Evolutionary conservation across 2,113 vertebrate species (phyloP).

Genomic region (Chloropsis cyanopogon): DNA sequence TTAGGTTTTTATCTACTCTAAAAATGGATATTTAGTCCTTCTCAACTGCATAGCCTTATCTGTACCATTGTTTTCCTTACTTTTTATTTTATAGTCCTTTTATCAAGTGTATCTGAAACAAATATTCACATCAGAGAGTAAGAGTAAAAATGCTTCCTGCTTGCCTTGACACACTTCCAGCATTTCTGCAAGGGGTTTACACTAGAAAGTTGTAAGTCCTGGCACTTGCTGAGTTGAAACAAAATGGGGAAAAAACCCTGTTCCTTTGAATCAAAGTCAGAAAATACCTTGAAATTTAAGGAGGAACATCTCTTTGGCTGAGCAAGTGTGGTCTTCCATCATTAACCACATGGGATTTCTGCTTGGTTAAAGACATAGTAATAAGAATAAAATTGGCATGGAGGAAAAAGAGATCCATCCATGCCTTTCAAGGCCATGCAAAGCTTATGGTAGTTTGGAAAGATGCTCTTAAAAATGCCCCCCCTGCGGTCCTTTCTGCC

Average conservation of each 20-base stretch:
- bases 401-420: neutral
- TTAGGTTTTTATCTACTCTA: neutral
- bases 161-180: neutral
- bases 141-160: neutral
- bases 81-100: neutral
- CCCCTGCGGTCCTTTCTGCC: neutral
- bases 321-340: neutral
- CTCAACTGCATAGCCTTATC: neutral
- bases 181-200: neutral
- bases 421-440: rapidly evolving
- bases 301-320: neutral
- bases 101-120: neutral
- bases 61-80: neutral
- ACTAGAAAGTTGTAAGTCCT: neutral
- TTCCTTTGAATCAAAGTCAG: conserved; percentile 12
- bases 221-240: conserved; percentile 3
- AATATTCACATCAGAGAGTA: neutral
- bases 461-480: neutral
- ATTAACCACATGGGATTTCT: neutral
- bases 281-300: neutral
- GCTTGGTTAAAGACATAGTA: neutral
- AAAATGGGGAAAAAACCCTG: neutral
- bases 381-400: rapidly evolving
- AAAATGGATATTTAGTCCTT: neutral
- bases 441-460: neutral